Base-by-base conservation (phyloP, 2,888 invertebrate species). In the Caenorhabditis angaria region DNA sequence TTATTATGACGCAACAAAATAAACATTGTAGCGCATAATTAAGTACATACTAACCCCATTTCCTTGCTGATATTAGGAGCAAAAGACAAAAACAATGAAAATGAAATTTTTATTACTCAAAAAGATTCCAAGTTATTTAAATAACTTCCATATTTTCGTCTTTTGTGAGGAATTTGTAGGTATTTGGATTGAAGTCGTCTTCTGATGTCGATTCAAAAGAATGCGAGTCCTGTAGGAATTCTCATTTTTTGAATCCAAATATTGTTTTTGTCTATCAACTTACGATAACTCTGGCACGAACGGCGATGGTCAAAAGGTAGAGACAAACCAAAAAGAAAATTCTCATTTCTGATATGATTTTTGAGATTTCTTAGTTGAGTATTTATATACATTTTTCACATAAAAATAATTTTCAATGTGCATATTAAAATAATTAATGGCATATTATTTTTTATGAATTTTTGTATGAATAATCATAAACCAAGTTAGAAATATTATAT, bases 1-100 rank as follows among this genome's bases (percentile, higher is more conserved):
- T 12, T 14, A 41, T 41, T 41, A 41, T 41, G 41, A 41, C 41
- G 41, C 41, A 41, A 41, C 41, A 41, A 41, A 41, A 41, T 41
- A 41, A 41, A 41, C 18, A 41, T 41, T 2, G 41, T 41, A 41
- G 18, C 41, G 14, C 18, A 18, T 41, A 41, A 41, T 41, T 41
- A 41, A 12, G n/a, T n/a, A n/a, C n/a, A n/a, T n/a, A n/a, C n/a
- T n/a, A n/a, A n/a, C n/a, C n/a, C n/a, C n/a, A n/a, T n/a, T n/a
- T n/a, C n/a, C n/a, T n/a, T n/a, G n/a, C n/a, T n/a, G n/a, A n/a
- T n/a, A n/a, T n/a, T n/a, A n/a, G n/a, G n/a, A n/a, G n/a, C n/a
- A 41, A 41, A 41, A 12, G 3, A 18, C 10, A 5, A 6, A 41
- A 41, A 41, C 14, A 41, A 18, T 41, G 41, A 12, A 41, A 10